phyloP scores from a whole-genome alignment of 2,113 vertebrate species.

The Vombatus ursinus region DNA sequence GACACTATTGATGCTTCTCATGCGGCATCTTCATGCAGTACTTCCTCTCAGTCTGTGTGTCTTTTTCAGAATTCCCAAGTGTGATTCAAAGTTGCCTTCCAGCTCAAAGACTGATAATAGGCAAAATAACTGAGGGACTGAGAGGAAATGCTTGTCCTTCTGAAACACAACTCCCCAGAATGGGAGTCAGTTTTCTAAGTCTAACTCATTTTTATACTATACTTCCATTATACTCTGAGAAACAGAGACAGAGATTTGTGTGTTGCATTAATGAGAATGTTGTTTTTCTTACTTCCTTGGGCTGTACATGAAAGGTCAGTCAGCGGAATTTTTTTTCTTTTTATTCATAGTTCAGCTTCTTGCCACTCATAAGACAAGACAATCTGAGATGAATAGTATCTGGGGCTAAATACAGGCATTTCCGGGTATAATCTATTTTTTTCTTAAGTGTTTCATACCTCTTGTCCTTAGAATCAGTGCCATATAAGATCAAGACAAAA shows the following conservation, averaged over 20 bases:
- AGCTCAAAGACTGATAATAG: not conserved
- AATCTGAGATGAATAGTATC: conserved; percentile 57
- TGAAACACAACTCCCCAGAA: not conserved
- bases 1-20: not conserved
- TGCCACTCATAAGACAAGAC: conserved; percentile 49
- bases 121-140: not conserved
- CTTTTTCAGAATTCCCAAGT: not conserved
- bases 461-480: conserved; percentile 58
- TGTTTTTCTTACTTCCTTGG: conserved; percentile 46
- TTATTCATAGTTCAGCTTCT: conserved; percentile 58
- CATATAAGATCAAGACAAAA: conserved; percentile 58
- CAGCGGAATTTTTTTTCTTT: conserved; percentile 50
- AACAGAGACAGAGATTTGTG: conserved; percentile 60
- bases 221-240: conserved; percentile 60
- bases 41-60: not conserved
- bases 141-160: not conserved
- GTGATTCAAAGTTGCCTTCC: not conserved
- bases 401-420: conserved; percentile 50
- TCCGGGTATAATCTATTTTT: conserved; percentile 70
- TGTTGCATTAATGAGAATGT: conserved; percentile 49
- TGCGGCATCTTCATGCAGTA: not conserved
- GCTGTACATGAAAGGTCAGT: conserved; percentile 64
- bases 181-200: not conserved
- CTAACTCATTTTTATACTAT: not conserved
- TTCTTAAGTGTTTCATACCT: conserved; percentile 57